Evolutionary conservation across 2,113 vertebrate species (phyloP).

Genomic region (Gadus chalcogrammus): DNA sequence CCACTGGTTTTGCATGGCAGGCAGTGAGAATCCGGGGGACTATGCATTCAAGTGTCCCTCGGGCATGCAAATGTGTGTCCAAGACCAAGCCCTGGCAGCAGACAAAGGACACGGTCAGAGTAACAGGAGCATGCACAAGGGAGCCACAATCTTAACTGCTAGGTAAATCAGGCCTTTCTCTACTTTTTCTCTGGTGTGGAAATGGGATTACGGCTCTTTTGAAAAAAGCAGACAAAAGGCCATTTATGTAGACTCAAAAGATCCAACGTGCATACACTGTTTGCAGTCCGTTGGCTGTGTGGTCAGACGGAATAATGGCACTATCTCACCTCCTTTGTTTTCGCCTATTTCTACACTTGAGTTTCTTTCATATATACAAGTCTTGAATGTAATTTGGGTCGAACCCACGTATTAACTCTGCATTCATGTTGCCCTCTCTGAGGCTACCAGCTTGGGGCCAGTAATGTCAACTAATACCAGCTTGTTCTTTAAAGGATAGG

Average conservation of each 20-base stretch:
- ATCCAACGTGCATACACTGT: constrained; percentile 25
- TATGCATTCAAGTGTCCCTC: constrained; percentile 72
- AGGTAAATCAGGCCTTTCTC: constrained; percentile 69
- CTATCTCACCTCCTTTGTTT: constrained; percentile 17
- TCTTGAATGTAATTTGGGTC: background rate
- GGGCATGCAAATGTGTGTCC: constrained; percentile 70
- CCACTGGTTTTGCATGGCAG: constrained; percentile 77
- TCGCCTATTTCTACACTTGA: background rate
- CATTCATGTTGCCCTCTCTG: background rate
- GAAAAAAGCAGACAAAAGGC: constrained; percentile 42
- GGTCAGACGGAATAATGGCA: constrained; percentile 28
- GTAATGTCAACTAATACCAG: background rate
- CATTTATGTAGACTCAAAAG: constrained; percentile 53
- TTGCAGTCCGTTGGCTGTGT: constrained; percentile 38
- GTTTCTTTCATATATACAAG: background rate
- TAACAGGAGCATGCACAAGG: constrained; percentile 70
- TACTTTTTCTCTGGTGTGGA: constrained; percentile 49
- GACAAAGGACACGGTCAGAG: constrained; percentile 61
- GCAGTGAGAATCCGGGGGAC: constrained; percentile 69
- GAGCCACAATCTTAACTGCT: constrained; percentile 72
- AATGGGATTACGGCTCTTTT: constrained; percentile 43
- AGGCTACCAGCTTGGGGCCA: background rate
- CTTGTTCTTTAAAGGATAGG: background rate
- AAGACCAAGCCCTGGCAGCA: constrained; percentile 49
- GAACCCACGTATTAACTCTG: background rate